Evolutionary conservation across 2,113 vertebrate species (phyloP).

Genomic region (Pachypanchax playfairii): DNA sequence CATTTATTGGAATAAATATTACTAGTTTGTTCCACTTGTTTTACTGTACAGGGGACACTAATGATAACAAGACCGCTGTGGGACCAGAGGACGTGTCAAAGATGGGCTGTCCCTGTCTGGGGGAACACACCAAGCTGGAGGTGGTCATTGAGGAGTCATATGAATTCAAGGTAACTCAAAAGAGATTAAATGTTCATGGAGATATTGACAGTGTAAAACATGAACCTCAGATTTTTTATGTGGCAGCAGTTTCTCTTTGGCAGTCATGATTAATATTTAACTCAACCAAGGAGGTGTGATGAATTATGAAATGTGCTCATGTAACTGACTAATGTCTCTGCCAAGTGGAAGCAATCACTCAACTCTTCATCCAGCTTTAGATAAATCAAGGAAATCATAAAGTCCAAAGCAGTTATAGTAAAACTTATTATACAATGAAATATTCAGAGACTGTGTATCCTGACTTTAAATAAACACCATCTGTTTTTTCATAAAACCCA

Average conservation of each 20-base stretch:
- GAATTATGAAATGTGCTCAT: constrained; percentile 41
- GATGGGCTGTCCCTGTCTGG: constrained; percentile 82
- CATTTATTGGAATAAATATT: no score
- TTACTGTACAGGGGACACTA: constrained; percentile 76
- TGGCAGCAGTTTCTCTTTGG: constrained; percentile 31
- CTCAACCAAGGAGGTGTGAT: constrained; percentile 5
- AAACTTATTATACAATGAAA: neutral
- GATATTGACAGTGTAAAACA: neutral
- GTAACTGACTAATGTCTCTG: constrained; percentile 30
- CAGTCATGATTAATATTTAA: constrained; percentile 31
- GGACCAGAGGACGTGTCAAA: constrained; percentile 80
- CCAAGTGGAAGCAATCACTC: neutral
- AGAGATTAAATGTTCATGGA: neutral
- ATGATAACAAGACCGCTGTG: constrained; percentile 78
- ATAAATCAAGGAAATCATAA: constrained; percentile 1
- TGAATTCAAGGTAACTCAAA: constrained; percentile 80
- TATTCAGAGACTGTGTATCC: neutral
- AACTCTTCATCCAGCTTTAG: constrained; percentile 14
- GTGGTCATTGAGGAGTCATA: constrained; percentile 85
- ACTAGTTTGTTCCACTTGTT: constrained; percentile 16
- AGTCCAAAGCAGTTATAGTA: neutral
- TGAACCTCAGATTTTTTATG: constrained; percentile 3
- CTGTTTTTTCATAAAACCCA: neutral
- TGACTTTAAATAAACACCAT: neutral
- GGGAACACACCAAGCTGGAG: constrained; percentile 82